A percentile compares a stretch with the other conserved stretches of the same genome.
These are phyloP conservation scores for Penaeus indicus DNA, from an alignment of 1,140 invertebrate genomes.

Conservation along the genomic window DNA sequence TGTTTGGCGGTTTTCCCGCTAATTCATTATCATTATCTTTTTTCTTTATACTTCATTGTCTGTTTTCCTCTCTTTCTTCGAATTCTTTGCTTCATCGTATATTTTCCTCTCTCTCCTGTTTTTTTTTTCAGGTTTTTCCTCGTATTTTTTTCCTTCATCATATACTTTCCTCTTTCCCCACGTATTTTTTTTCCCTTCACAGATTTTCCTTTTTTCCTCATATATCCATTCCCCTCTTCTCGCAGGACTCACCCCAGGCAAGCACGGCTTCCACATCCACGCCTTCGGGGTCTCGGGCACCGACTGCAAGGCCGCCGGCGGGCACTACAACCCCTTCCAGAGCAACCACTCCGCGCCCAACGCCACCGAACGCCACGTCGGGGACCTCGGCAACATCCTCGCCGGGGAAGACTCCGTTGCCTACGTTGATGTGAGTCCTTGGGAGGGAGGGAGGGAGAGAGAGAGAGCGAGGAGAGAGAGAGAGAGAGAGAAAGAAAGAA, in stretches of 20 bases:
- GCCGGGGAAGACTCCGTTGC: not conserved
- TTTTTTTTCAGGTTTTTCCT: too few relatives aligned
- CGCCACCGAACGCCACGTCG: conserved; percentile 83
- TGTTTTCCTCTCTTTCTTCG: too few relatives aligned
- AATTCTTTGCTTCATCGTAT: too few relatives aligned
- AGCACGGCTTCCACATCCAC: conserved; percentile 94
- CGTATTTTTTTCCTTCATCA: too few relatives aligned
- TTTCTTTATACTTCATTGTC: too few relatives aligned
- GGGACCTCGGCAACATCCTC: conserved; percentile 88
- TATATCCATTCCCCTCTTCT: not conserved
- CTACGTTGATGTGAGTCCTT: conserved; percentile 26
- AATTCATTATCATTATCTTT: too few relatives aligned
- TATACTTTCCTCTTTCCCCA: too few relatives aligned
- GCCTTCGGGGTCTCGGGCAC: conserved; percentile 82
- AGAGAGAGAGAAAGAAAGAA: not conserved
- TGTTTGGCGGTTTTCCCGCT: too few relatives aligned
- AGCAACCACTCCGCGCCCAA: conserved; percentile 81
- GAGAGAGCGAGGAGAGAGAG: not conserved
- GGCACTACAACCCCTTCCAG: conserved; percentile 85
- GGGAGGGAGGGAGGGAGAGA: not conserved
- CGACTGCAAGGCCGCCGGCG: conserved; percentile 76
- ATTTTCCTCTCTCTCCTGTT: too few relatives aligned
- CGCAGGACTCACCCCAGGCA: conserved; percentile 77
- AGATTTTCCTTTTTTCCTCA: too few relatives aligned
- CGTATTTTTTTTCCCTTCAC: too few relatives aligned